Evolutionary conservation across 2,113 vertebrate species (phyloP).

Genomic region (Ailurus styani): DNA sequence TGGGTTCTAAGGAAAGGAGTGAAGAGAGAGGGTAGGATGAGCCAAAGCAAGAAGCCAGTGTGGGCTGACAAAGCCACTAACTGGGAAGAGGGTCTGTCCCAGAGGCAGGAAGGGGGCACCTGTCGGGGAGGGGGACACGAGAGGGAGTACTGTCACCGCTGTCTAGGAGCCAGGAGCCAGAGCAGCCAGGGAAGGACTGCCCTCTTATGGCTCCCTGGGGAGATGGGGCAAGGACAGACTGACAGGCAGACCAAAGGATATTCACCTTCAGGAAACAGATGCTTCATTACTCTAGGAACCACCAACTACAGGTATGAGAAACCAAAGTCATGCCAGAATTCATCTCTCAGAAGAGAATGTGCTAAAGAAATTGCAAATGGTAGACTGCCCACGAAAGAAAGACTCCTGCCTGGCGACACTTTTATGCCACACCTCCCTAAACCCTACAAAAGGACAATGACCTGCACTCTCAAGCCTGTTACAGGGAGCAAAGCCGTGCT

Average conservation of each 20-base stretch:
- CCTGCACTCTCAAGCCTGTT: not conserved
- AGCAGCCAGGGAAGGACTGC: not conserved
- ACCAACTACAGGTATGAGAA: not conserved
- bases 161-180: not conserved
- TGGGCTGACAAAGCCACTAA: not conserved
- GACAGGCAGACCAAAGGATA: not conserved
- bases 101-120: not conserved
- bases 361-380: not conserved
- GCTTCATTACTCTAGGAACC: not conserved
- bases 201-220: not conserved
- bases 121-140: not conserved
- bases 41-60: not conserved
- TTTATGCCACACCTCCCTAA: not conserved
- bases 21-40: not conserved
- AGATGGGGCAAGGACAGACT: not conserved
- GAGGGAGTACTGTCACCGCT: not conserved
- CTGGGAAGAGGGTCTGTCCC: not conserved
- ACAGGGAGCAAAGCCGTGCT: not conserved
- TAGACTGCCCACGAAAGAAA: not conserved
- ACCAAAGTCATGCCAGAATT: not conserved
- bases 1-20: too few species aligned
- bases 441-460: not conserved
- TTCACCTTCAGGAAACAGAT: not conserved
- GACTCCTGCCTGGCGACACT: rapidly evolving
- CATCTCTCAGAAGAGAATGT: not conserved